Conservation (phyloP, 1,140 invertebrate species). For the Bombus polaris region DNA sequence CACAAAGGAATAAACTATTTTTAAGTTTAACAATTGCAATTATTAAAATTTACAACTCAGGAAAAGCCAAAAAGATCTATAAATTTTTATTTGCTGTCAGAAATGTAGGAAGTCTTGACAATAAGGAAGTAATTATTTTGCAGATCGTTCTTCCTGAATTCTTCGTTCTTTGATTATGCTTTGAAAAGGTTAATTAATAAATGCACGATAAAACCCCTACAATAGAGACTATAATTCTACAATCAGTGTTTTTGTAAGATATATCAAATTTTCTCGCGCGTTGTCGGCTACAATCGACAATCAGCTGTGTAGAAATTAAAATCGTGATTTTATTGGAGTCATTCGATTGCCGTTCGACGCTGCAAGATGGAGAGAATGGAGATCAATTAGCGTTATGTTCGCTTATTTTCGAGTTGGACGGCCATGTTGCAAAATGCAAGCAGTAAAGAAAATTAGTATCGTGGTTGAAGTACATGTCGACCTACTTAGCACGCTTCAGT, state of each 20-base stretch:
- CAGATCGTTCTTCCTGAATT: no score
- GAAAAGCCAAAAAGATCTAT: no score
- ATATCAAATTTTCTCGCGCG: not conserved
- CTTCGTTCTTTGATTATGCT: not conserved
- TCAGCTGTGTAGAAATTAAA: conserved; percentile 18
- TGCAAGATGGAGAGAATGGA: not conserved
- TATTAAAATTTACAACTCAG: no score
- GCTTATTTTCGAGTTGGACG: not conserved
- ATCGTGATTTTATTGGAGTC: not conserved
- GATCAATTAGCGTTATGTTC: conserved; percentile 34
- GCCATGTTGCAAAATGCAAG: not conserved
- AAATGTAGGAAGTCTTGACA: no score
- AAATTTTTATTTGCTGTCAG: no score
- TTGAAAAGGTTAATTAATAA: not conserved
- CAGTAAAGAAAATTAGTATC: conserved; percentile 37
- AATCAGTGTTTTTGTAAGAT: not conserved
- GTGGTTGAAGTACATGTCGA: conserved; percentile 36
- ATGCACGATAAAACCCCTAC: not conserved
- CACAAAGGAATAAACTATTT: no score
- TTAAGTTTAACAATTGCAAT: no score
- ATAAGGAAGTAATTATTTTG: no score
- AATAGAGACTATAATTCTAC: not conserved
- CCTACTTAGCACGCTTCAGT: conserved; percentile 38
- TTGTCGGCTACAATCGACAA: conserved; percentile 1
- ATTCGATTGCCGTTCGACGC: not conserved